Base-by-base conservation (phyloP, 2,888 invertebrate species). In the Tenthredo livida region DNA sequence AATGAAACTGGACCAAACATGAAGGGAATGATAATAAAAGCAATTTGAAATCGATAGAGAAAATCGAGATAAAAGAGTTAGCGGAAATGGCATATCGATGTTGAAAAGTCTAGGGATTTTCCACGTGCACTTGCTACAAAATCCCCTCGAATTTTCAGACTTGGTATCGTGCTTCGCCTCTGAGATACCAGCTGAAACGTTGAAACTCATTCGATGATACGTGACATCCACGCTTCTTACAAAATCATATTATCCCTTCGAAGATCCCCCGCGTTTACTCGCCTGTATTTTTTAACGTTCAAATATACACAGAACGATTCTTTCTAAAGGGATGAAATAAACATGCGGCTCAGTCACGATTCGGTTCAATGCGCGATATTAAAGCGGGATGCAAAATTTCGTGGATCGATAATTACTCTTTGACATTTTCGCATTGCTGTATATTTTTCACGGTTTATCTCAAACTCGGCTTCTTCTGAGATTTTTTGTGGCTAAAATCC, bases 221-320 rank as follows among this genome's bases (percentile, higher is more conserved):
- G 40, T 21, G 73, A 73, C 21, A 73, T 73, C n/a, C 29, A 43
- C 21, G 43, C n/a, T 21, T 40, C 73, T 73, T 73, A 25, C 4
- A 21, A 73, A 73, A 73, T 73, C 73, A 43, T 73, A 43, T 73
- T 73, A 73, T 73, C 73, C 43, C 73, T 73, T 25, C 3, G 10
- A 73, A 73, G 40, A 73, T 43, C 43, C 12, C 47, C 73, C 17
- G 12, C 40, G 73, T 73, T 73, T 73, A 43, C 12, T n/a, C 73
- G 9, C 4, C 6, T 67, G 0, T 33, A 29, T 61, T 61, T 61
- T 21, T 61, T 25, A 61, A 25, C 29, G 17, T 67, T 67, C 33
- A 1, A 6, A 67, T 67, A 33, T 47, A 47, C 47, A 15, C 7
- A 15, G 40, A 47, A 21, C 47, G 15, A 47, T 21, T 25, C 25